Evolutionary conservation across 2,797 vertebrate genomes (phyloP), one percentile per base, ranked within the genome.

Genomic region (Tympanoctomys barrerae): DNA sequence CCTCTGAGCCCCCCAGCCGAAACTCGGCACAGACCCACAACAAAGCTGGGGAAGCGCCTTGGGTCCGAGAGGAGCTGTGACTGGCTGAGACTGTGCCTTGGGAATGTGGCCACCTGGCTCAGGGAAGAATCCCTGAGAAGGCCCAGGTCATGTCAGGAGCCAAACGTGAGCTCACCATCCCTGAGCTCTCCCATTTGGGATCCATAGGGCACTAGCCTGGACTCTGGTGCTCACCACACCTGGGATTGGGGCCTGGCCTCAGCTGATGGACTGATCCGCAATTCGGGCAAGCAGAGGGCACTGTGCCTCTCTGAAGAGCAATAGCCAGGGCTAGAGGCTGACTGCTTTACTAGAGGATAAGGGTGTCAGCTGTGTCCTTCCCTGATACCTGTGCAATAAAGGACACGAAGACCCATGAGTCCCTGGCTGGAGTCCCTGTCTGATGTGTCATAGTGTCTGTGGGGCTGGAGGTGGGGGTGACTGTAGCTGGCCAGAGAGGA

Each of bases 61-160:
- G 97, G 46, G 79, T 87, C 95, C 98, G 97, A 94, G 98, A 98
- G 87, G 98, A 98, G 90, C 97, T 98, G 78, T 98, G 98, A 98
- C 46, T 14, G 21, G 49, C 59, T 46, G 68, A 93, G 39, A 89
- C 57, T 87, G 80, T 87, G 95, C 94, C 86, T 95, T 39, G 73
- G 82, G 89, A 87, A 93, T 78, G 54, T 96, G 89, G 87, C 96
- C 95, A 75, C 79, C 66, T 90, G 87, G 84, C 64, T 19, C n/a
- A 26, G n/a, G 73, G 49, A 73, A 79, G 16, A 77, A 75, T 81
- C 36, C 13, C 42, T 0, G 0, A 19, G 83, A 85, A 83, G 84
- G 26, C n/a, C 42, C 85, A 1, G 10, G 36, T n/a, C 24, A 82
- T 57, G 95, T 89, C 19, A 18, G 33, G 89, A 66, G 54, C 59